A percentile compares a stretch with the other conserved stretches of the same genome.
phyloP scores from a whole-genome alignment of 2,888 invertebrate genomes.

The Macrophya annulata region DNA sequence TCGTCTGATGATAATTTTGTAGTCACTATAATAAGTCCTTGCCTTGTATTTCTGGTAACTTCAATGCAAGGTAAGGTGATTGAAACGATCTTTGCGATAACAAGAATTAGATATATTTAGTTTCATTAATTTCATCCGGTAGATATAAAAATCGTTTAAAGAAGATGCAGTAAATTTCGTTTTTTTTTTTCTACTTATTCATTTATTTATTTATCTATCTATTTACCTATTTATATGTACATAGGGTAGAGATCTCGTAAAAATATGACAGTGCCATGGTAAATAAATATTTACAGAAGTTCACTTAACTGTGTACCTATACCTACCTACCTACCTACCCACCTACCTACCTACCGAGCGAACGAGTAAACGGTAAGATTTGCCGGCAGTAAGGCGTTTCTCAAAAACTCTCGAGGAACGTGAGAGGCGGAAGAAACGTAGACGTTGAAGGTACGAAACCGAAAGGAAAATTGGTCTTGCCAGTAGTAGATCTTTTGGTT shows the following conservation, averaged over 20 bases:
- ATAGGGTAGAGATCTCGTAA: neutral
- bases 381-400: constrained; percentile 2
- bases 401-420: constrained; percentile 38
- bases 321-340: too few species aligned
- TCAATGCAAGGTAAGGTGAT: neutral
- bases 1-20: neutral
- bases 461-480: constrained; percentile 26
- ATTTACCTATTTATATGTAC: neutral
- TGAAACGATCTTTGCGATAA: neutral
- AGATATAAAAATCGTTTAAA: neutral
- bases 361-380: neutral
- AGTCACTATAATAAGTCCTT: neutral
- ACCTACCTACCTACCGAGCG: neutral
- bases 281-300: constrained; percentile 49
- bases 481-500: neutral
- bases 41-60: neutral
- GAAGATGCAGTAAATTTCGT: too few species aligned
- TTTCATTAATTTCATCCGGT: neutral
- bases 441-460: neutral
- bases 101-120: neutral
- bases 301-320: constrained; percentile 33
- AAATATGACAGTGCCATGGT: neutral
- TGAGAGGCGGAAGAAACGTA: constrained; percentile 22
- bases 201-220: neutral
- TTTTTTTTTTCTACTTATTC: too few species aligned